Conservation (phyloP, 2,888 invertebrate genomes). For the Zelleria hepariella region DNA sequence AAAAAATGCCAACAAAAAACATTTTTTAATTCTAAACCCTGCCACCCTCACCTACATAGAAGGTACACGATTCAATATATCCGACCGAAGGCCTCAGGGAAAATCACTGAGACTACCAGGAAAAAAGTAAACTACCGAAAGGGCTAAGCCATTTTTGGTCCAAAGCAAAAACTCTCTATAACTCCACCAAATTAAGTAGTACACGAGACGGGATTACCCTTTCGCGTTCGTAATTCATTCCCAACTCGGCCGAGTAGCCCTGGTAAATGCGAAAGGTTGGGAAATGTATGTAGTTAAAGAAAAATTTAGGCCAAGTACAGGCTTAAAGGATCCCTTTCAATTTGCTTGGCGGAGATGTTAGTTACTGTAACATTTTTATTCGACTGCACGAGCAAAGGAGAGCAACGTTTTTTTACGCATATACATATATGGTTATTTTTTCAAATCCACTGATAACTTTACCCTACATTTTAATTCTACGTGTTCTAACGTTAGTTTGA, state of each 20-base stretch:
- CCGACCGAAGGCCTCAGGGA: not conserved
- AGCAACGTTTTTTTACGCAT: no score
- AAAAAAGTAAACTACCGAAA: not conserved
- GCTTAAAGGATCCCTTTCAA: not conserved
- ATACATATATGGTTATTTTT: no score
- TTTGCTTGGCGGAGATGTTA: not conserved
- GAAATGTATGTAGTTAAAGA: not conserved
- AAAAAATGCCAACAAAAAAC: no score
- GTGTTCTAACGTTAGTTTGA: no score
- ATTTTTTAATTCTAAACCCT: not conserved
- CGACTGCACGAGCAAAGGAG: no score
- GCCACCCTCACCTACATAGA: not conserved
- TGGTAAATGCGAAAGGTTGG: not conserved
- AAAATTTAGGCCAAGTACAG: not conserved
- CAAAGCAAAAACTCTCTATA: not conserved
- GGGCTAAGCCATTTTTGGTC: not conserved
- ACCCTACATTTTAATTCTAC: no score
- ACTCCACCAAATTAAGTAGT: not conserved
- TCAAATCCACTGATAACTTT: no score
- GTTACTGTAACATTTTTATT: not conserved
- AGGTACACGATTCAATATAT: not conserved
- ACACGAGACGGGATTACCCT: not conserved
- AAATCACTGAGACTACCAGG: no score
- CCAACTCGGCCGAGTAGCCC: not conserved
- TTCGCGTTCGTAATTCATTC: not conserved